A percentile compares a stretch with the other conserved stretches of the same genome.
phyloP scores from a whole-genome alignment of 2,888 invertebrate genomes.

The Galeruca laticollis region DNA sequence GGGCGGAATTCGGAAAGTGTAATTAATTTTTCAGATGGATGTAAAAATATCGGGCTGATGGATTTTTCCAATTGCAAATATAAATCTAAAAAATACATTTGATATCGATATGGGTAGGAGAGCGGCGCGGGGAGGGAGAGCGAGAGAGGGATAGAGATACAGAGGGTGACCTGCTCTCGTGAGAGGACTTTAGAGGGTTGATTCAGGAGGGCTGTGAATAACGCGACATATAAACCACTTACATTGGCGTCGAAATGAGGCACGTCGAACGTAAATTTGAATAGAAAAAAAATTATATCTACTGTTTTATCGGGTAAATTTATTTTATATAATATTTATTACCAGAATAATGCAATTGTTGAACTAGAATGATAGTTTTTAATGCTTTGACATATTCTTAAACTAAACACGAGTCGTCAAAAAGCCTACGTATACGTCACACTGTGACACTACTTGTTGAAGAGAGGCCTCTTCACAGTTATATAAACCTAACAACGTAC shows the following conservation, averaged over 20 bases:
- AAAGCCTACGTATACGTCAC: too few species aligned
- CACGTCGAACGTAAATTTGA: too few species aligned
- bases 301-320: neutral
- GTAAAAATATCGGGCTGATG: conserved; percentile 64
- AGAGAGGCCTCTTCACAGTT: too few species aligned
- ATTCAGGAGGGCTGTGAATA: conserved; percentile 53
- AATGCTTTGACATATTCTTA: too few species aligned
- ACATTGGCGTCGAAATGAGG: conserved; percentile 51
- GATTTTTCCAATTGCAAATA: conserved; percentile 63
- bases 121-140: conserved; percentile 10
- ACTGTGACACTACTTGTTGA: too few species aligned
- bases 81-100: conserved; percentile 64
- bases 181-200: conserved; percentile 43
- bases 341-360: too few species aligned
- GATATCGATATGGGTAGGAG: conserved; percentile 50
- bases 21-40: conserved; percentile 66
- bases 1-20: conserved; percentile 59
- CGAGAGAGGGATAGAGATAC: conserved; percentile 38
- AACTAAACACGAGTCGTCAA: too few species aligned
- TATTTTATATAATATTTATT: too few species aligned
- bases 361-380: too few species aligned
- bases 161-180: conserved; percentile 43
- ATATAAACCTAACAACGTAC: too few species aligned
- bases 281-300: neutral
- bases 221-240: conserved; percentile 62